These are phyloP conservation scores for Pristionchus mayeri DNA, from an alignment of 2,888 invertebrate genomes.

Conservation along the genomic window DNA sequence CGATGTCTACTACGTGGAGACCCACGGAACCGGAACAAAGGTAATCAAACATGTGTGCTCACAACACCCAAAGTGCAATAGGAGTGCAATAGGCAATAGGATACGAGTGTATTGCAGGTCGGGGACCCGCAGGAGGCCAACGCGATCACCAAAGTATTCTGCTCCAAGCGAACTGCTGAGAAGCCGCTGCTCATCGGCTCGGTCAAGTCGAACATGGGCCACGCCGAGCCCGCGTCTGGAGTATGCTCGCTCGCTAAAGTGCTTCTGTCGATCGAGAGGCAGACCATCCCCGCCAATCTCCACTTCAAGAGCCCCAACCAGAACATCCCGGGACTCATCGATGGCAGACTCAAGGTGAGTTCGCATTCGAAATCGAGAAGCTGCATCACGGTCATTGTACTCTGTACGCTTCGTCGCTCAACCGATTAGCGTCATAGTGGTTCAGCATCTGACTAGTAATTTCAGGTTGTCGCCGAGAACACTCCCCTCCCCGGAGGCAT, in stretches of 20 bases:
- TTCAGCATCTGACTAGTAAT: too few species aligned
- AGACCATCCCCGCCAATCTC: conserved; percentile 90
- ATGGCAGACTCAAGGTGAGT: conserved; percentile 86
- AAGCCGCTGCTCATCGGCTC: conserved; percentile 91
- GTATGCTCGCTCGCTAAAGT: conserved; percentile 78
- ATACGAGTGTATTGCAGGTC: conserved; percentile 77
- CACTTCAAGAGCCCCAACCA: conserved; percentile 90
- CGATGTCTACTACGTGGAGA: conserved; percentile 92
- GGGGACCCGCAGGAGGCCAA: conserved; percentile 98
- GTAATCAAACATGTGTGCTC: too few species aligned
- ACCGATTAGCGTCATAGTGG: too few species aligned
- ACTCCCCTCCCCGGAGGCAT: conserved; percentile 92
- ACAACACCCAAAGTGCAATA: too few species aligned
- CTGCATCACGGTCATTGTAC: too few species aligned
- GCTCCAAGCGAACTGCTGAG: conserved; percentile 82
- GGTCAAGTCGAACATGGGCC: conserved; percentile 98
- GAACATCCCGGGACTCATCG: conserved; percentile 90
- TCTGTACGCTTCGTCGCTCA: too few species aligned
- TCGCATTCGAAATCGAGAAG: too few species aligned
- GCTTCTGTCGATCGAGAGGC: conserved; percentile 91
- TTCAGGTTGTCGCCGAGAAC: conserved; percentile 85
- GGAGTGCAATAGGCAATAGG: too few species aligned
- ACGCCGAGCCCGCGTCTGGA: conserved; percentile 87
- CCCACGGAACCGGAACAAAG: conserved; percentile 98
- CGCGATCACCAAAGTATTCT: conserved; percentile 92